Conservation (phyloP, 2,113 vertebrate genomes). For the Genyomyrus donnyi region DNA sequence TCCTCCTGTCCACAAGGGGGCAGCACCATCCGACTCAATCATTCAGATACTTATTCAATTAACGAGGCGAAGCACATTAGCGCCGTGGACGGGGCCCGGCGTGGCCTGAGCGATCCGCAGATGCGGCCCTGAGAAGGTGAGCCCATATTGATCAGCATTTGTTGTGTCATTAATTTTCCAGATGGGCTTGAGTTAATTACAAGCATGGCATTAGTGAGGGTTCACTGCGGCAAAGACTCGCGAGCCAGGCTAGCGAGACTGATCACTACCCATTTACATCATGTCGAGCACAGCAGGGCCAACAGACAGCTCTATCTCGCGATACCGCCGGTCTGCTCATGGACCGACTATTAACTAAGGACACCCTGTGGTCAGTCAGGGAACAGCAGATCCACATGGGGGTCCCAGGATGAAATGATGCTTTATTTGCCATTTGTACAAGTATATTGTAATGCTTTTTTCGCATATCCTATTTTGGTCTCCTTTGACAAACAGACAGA, state of each 20-base stretch:
- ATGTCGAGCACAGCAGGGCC: constrained; percentile 13
- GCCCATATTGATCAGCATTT: constrained; percentile 25
- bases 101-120: background rate
- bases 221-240: constrained; percentile 15
- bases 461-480: background rate
- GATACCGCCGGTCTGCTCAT: background rate
- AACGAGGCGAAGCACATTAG: background rate
- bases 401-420: background rate
- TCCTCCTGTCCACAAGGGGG: background rate
- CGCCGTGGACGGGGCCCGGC: background rate
- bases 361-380: constrained; percentile 13
- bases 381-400: background rate
- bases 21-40: constrained; percentile 2
- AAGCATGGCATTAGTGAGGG: constrained; percentile 23
- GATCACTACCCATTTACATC: constrained; percentile 18
- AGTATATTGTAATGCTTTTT: background rate
- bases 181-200: constrained; percentile 26
- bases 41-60: constrained; percentile 20
- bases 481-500: background rate
- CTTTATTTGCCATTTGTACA: background rate
- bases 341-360: background rate
- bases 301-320: constrained; percentile 21
- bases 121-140: constrained; percentile 7
- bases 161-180: constrained; percentile 27
- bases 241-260: background rate